These are phyloP conservation scores for Pseudopipra pipra DNA, from an alignment of 2,113 vertebrate genomes.

Conservation along the genomic window DNA sequence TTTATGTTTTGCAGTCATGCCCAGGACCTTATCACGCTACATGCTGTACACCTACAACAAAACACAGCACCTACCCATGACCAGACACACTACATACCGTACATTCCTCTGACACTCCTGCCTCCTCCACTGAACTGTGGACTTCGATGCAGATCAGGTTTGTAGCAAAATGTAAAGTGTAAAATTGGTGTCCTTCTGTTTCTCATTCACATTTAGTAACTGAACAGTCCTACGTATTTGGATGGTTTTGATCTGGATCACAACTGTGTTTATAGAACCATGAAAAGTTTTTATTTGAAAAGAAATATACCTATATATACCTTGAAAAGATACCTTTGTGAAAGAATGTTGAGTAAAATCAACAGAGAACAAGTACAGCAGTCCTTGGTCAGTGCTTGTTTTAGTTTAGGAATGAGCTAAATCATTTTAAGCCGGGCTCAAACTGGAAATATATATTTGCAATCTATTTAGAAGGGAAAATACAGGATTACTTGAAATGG, in stretches of 20 bases:
- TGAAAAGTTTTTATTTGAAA: background rate
- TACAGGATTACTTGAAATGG: background rate
- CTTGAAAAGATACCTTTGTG: background rate
- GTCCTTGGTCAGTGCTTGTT: background rate
- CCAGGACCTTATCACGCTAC: background rate
- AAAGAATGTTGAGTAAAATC: background rate
- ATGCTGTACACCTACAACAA: background rate
- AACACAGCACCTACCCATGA: background rate
- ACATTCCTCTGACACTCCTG: background rate
- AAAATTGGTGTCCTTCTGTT: background rate
- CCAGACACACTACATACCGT: rapidly evolving
- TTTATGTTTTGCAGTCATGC: background rate
- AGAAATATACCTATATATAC: background rate
- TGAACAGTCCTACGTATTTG: background rate
- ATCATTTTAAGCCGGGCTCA: background rate
- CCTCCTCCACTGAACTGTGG: background rate
- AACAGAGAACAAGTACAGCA: background rate
- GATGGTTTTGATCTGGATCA: background rate
- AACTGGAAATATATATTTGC: background rate
- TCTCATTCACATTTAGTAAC: background rate
- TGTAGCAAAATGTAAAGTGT: background rate
- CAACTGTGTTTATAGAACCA: background rate
- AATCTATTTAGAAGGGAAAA: background rate
- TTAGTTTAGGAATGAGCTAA: background rate
- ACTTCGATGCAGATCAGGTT: background rate